Conservation (phyloP, 2,888 invertebrate species). For the Automeris io region DNA sequence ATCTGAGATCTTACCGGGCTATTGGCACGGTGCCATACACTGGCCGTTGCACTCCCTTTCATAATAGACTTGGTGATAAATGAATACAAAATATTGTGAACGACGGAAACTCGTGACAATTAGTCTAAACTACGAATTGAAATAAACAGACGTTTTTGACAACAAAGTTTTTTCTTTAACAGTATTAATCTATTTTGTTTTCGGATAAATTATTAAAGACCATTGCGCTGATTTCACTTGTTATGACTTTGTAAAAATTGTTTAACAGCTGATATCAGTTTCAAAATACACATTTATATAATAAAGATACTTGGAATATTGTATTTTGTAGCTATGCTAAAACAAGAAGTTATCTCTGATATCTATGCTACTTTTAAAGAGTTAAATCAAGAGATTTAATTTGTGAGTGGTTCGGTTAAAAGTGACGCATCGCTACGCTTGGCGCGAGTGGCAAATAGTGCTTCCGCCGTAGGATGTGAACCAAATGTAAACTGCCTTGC, state of each 20-base stretch:
- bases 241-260: too few relatives aligned
- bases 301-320: too few relatives aligned
- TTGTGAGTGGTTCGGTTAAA: slow-evolving; percentile 9
- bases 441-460: slow-evolving; percentile 4
- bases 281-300: too few relatives aligned
- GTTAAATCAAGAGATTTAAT: background rate
- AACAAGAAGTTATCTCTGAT: background rate
- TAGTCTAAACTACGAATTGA: too few relatives aligned
- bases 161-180: too few relatives aligned
- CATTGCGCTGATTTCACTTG: too few relatives aligned
- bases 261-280: too few relatives aligned
- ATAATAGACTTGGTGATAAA: slow-evolving; percentile 1
- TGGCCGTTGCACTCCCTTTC: slow-evolving; percentile 1
- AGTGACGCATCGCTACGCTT: slow-evolving; percentile 4
- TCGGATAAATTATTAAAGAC: too few relatives aligned
- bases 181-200: too few relatives aligned
- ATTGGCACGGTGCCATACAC: background rate
- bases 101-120: background rate
- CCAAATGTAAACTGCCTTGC: slow-evolving; percentile 7
- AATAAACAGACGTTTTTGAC: too few relatives aligned
- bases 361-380: background rate
- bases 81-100: background rate
- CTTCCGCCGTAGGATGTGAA: slow-evolving; percentile 5
- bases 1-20: background rate
- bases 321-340: background rate